Evolutionary conservation across 2,797 vertebrate genomes (phyloP).

Genomic region (Sebastes steindachneri): DNA sequence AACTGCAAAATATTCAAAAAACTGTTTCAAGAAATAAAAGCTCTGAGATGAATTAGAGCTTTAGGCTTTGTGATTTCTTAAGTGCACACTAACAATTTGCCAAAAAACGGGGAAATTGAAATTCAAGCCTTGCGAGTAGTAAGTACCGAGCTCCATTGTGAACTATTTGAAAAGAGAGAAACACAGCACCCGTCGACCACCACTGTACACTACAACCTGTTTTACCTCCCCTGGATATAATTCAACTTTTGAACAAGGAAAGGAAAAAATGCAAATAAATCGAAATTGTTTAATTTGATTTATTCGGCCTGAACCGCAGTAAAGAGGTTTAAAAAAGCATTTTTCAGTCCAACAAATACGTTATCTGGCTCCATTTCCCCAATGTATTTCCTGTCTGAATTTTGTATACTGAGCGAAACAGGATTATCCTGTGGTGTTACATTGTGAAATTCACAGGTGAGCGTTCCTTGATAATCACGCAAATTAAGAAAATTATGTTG

Average conservation of each 20-base stretch:
- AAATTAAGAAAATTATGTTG: constrained; percentile 47
- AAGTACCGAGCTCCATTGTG: background rate
- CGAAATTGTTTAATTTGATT: background rate
- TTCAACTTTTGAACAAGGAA: background rate
- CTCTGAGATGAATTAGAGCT: background rate
- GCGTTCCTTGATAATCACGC: constrained; percentile 30
- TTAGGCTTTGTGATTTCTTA: background rate
- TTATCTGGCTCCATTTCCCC: background rate
- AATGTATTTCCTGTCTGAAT: background rate
- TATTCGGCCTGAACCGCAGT: background rate
- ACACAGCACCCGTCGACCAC: background rate
- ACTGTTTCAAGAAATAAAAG: background rate
- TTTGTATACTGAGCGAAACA: background rate
- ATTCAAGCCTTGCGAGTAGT: background rate
- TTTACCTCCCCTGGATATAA: background rate
- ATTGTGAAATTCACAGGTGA: constrained; percentile 32
- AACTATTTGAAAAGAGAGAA: background rate
- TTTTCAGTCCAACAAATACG: background rate
- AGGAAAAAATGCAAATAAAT: background rate
- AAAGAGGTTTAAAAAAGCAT: background rate
- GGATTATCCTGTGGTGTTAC: constrained; percentile 23
- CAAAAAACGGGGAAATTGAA: background rate
- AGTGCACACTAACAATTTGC: background rate
- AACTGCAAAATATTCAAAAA: background rate
- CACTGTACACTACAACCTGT: background rate